Base-by-base conservation (phyloP, 2,113 vertebrate genomes). In the Xenus cinereus region DNA sequence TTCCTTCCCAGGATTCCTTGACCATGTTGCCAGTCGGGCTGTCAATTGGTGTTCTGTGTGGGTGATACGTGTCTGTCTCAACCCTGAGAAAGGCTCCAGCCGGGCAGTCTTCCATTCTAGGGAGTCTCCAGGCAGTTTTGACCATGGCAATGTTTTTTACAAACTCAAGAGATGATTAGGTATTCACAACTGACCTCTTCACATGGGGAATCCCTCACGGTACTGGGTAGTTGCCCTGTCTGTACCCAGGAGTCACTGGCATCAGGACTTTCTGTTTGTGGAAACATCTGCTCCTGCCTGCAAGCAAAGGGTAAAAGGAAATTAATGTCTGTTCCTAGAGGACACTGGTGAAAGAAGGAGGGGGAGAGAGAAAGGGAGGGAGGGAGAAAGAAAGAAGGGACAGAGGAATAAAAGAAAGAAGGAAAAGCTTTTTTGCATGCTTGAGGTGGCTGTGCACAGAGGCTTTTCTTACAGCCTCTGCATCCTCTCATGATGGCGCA, bases 1-100 rank as follows among this genome's bases (percentile, higher is more conserved):
- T 12, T 69, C 10, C 22, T 83, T 85, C 35, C 30, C 12, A 11
- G 28, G 23, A 30, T 84, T 81, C 32, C 18, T 85, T 6, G 2
- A 26, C 59, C 19, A 13, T 14, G 30, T 20, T 60, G 50, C 48
- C 59, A 43, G 0, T 6, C 1, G 1, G 41, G 35, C 41, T 63
- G 41, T 33, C 1, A 0, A 37, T 41, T 68, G 35, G 13, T 7
- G 28, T 19, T 91, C 24, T 69, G 41, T 0, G 1, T 33, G 39
- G 26, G 10, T 82, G 26, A 21, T 63, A 14, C 14, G 3, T 6
- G 24, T 24, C 43, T 88, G 21, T 45, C 43, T 83, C 46, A 64
- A 46, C 12, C 60, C 23, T 8, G 6, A 26, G 59, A 87, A 84
- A 21, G 72, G 28, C 17, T 90, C 30, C 57, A 85, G 23, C 60